phyloP scores from a whole-genome alignment of 1,140 invertebrate genomes.

The Saxidomus purpurata region DNA sequence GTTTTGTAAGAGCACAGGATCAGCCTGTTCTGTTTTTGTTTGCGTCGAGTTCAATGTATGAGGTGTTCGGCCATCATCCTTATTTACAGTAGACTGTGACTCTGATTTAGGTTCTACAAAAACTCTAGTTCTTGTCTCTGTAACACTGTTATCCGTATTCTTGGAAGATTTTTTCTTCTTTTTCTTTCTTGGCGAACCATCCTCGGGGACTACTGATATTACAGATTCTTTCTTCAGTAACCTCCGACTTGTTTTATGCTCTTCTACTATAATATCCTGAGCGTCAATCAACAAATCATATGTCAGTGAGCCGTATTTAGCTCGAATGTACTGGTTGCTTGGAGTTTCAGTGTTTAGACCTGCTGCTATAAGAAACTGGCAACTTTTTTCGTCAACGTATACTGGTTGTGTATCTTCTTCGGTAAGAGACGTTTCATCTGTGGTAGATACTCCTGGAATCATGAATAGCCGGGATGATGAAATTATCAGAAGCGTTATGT shows the following conservation, averaged over 20 bases:
- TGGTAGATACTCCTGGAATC: not conserved
- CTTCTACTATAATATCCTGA: constrained; percentile 43
- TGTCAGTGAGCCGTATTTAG: constrained; percentile 32
- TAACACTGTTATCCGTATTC: not conserved
- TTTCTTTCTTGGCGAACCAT: not conserved
- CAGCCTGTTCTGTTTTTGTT: not conserved
- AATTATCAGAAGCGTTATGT: no score
- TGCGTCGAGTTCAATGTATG: not conserved
- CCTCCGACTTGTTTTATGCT: constrained; percentile 14
- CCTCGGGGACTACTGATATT: not conserved
- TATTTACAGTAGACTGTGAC: not conserved
- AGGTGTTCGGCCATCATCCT: not conserved
- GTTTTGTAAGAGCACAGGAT: not conserved
- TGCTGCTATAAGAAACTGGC: constrained; percentile 41
- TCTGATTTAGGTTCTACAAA: not conserved
- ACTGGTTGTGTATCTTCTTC: not conserved
- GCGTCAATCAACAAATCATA: constrained; percentile 52
- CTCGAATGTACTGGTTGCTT: constrained; percentile 28
- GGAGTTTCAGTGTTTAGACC: constrained; percentile 40
- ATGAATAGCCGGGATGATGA: no score
- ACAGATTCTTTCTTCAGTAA: constrained; percentile 27
- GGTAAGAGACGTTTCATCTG: not conserved
- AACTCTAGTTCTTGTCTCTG: not conserved
- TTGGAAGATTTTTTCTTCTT: constrained; percentile 41
- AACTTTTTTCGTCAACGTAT: constrained; percentile 27